Evolutionary conservation across 2,113 vertebrate species (phyloP).

Genomic region (Erpornis zantholeuca): DNA sequence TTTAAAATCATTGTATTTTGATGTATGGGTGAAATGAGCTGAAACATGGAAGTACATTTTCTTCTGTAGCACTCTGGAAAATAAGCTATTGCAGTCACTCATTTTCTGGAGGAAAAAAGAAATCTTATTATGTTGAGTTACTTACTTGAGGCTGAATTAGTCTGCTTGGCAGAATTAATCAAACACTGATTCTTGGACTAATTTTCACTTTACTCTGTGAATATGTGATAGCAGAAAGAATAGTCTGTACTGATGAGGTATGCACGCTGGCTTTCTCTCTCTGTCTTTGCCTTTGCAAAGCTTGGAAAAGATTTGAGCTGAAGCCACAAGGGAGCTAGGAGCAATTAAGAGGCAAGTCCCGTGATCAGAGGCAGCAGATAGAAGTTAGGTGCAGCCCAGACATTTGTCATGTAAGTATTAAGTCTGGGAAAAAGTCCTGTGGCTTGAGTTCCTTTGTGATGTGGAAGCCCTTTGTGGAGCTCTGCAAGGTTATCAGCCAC

Average conservation of each 20-base stretch:
- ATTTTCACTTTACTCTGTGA: slow-evolving; percentile 30
- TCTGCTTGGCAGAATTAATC: slow-evolving; percentile 43
- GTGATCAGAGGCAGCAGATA: neutral
- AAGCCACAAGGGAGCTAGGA: neutral
- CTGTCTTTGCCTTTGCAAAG: neutral
- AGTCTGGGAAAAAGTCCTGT: neutral
- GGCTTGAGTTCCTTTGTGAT: neutral
- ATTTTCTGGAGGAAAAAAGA: neutral
- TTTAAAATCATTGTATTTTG: slow-evolving; percentile 18
- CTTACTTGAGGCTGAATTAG: neutral
- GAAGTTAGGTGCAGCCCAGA: neutral
- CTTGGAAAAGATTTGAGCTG: neutral
- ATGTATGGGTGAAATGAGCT: slow-evolving; percentile 10
- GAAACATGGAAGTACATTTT: slow-evolving; percentile 18
- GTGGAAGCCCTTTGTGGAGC: neutral
- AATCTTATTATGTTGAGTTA: neutral
- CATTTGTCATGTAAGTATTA: neutral
- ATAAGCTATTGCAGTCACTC: neutral
- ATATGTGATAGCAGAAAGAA: neutral
- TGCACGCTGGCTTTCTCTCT: neutral
- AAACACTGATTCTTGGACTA: slow-evolving; percentile 27
- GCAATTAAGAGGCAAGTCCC: neutral
- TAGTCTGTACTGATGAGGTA: neutral
- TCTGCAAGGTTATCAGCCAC: neutral
- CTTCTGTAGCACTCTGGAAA: neutral